Evolutionary conservation across 2,113 vertebrate species (phyloP), one percentile per base, ranked within the genome.

Genomic region (Nesoenas mayeri): DNA sequence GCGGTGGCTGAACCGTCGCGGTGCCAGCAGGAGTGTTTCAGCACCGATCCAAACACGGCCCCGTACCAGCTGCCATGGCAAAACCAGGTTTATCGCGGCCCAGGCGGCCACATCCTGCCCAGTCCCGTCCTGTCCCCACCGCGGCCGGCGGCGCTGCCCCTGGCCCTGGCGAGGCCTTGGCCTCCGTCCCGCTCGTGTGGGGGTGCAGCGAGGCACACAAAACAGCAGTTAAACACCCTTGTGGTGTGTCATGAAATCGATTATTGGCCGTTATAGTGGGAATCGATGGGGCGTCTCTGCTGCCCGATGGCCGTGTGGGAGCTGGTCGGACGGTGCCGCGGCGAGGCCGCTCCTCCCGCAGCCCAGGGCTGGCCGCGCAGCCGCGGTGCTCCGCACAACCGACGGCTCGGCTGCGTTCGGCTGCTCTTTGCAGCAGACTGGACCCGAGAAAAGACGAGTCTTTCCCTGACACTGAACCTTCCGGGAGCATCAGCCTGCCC

Each of bases 321-420:
- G 38, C 50, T 36, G 1, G 29, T 40, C 16, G 3, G 48, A 31
- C 2, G 2, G 6, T 4, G 24, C 0, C 50, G 38, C 29, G 51
- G 42, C 48, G 48, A 36, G 22, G 16, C 22, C 3, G 3, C n/a
- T 25, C 47, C 21, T 25, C 54, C 40, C 31, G 36, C 72, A 31
- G 5, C 36, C 25, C 15, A 34, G 15, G 42, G 28, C 28, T 34
- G 50, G 32, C 40, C 1, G 0, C 0, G 42, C 36, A 44, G 32
- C 31, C 2, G 1, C 65, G 12, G 2, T 0, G 2, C 77, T 48
- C 70, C 22, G 50, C 9, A 6, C 11, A 12, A 24, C 2, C 0
- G 19, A 10, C 32, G 51, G 12, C 54, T 82, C 79, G 28, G 40
- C 56, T 38, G 11, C 16, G 31, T 40, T 65, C 17, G 18, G 54